These are phyloP conservation scores for Drosophila rellima DNA, from an alignment of 2,888 invertebrate genomes.

Conservation along the genomic window DNA sequence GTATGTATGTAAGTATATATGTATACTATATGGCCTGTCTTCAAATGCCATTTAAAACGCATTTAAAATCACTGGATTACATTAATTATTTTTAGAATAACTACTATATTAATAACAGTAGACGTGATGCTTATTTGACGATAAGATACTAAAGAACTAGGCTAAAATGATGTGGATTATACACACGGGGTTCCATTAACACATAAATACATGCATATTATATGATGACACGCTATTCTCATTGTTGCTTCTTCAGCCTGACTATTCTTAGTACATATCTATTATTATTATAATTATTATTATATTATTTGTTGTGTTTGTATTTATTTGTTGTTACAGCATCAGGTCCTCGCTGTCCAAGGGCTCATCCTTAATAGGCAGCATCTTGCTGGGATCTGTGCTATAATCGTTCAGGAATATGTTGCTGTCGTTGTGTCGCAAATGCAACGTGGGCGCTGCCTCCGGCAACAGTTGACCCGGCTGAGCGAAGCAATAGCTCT, in stretches of 20 bases:
- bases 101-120: slow-evolving; percentile 43
- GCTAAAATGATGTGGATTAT: slow-evolving; percentile 49
- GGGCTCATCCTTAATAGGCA: slow-evolving; percentile 67
- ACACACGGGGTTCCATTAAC: slow-evolving; percentile 34
- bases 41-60: slow-evolving; percentile 26
- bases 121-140: slow-evolving; percentile 30
- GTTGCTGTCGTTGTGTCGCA: slow-evolving; percentile 74
- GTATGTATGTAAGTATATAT: slow-evolving; percentile 24
- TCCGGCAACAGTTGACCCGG: slow-evolving; percentile 65
- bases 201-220: slow-evolving; percentile 17
- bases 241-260: slow-evolving; percentile 9
- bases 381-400: slow-evolving; percentile 34
- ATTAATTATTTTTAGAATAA: slow-evolving; percentile 32
- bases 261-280: slow-evolving; percentile 7
- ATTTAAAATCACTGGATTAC: slow-evolving; percentile 45
- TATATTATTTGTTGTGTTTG: slow-evolving; percentile 2
- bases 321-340: slow-evolving; percentile 49
- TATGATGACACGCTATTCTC: slow-evolving; percentile 31
- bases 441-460: slow-evolving; percentile 77
- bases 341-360: slow-evolving; percentile 60
- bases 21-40: slow-evolving; percentile 36
- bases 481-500: slow-evolving; percentile 58
- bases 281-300: slow-evolving; percentile 3
- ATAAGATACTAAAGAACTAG: slow-evolving; percentile 24
- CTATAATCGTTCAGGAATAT: slow-evolving; percentile 69